Conservation (phyloP, 1,140 invertebrate genomes). For the Copidosoma floridanum region DNA sequence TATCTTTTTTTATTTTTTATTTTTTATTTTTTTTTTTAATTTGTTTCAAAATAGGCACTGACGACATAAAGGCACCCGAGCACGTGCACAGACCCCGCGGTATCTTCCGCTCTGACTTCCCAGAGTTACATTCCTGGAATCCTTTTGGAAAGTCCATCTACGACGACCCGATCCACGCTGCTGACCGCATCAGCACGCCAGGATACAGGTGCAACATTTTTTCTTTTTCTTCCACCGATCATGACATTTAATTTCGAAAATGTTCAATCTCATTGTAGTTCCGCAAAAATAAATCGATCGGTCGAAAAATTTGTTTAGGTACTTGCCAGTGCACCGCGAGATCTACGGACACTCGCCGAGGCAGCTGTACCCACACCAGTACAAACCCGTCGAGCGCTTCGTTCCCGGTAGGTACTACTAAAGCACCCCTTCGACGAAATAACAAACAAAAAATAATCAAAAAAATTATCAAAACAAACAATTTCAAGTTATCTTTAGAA, state of each 20-base stretch:
- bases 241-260: not conserved
- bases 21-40: no score
- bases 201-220: slow-evolving; percentile 68
- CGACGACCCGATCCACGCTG: slow-evolving; percentile 75
- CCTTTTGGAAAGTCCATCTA: slow-evolving; percentile 80
- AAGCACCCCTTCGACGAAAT: slow-evolving; percentile 29
- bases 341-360: slow-evolving; percentile 84
- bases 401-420: slow-evolving; percentile 80
- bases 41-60: slow-evolving; percentile 71
- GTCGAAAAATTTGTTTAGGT: slow-evolving; percentile 48
- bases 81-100: slow-evolving; percentile 68
- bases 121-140: slow-evolving; percentile 66
- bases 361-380: slow-evolving; percentile 82
- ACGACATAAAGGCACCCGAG: slow-evolving; percentile 85
- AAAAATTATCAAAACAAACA: slow-evolving; percentile 18
- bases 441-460: slow-evolving; percentile 17
- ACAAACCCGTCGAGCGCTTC: slow-evolving; percentile 74
- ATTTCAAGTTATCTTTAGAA: not conserved
- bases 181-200: slow-evolving; percentile 78
- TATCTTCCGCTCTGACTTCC: slow-evolving; percentile 66
- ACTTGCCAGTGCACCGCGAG: slow-evolving; percentile 82
- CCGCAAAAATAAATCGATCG: slow-evolving; percentile 7
- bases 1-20: no score
- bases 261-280: not conserved
- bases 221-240: no score